Base-by-base conservation (phyloP, 2,888 invertebrate species). In the Limnephilus marmoratus region DNA sequence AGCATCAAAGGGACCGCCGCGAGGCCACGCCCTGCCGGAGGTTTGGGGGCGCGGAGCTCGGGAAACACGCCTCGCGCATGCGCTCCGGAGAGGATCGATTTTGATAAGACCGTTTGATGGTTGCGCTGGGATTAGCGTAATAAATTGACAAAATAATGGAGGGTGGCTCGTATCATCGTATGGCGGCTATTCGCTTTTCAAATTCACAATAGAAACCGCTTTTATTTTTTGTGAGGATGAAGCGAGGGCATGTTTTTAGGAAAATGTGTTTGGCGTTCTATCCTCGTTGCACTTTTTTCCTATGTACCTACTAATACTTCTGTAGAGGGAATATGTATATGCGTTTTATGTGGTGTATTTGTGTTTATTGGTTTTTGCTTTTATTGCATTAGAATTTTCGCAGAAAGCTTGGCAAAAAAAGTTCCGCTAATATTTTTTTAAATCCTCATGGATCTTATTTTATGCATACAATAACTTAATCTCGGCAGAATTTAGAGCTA, bases 1-100 rank as follows among this genome's bases (percentile, higher is more conserved):
- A n/a, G n/a, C n/a, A n/a, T n/a, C n/a, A 96, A 96, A 96, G 94
- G 95, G 93, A 94, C 96, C 96, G 94, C 94, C 94, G 94, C 93
- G 94, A 9, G 91, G 92, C 91, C 93, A 92, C 93, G 91, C 90
- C 93, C 90, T 18, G 3, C 24, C 11, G 5, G 7, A 37, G 37
- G 11, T 9, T 11, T 5, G 86, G 92, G 89, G 93, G 93, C 93
- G 92, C 90, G 91, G 92, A 93, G n/a, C 34, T 29, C 81, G 2
- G 12, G 0, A 24, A 85, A 85, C 34, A 34, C 92, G 92, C 90
- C 90, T 86, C 90, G 49, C 85, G 91, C 85, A 80, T 18, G 88
- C 88, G 88, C 88, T 68, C 2, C 45, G n/a, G n/a, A 37, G 41
- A 24, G 87, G 85, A 85, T 87, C 90, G 68, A 81, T 90, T 45